Base-by-base conservation (phyloP, 2,888 invertebrate genomes). In the Neoitamus cyanurus region DNA sequence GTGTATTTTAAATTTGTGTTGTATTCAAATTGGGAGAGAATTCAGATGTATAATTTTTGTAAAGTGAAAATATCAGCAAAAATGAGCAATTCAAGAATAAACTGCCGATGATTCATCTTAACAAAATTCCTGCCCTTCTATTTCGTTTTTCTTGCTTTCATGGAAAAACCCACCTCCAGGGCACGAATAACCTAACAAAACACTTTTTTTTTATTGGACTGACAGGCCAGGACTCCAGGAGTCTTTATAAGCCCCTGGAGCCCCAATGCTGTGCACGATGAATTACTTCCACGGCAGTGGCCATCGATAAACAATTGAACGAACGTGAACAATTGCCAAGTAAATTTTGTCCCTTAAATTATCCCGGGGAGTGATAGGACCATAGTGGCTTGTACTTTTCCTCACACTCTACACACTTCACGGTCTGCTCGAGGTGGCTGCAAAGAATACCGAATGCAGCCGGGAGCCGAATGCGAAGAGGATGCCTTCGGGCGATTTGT, bases 281-380 rank as follows among this genome's bases (percentile, higher is more conserved):
- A 83, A 83, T 83, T 83, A 83, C 48, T 83, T 83, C 83, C 83
- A 83, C 34, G 42, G 46, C 73, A 58, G 13, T 83, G 48, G 48
- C 75, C 34, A 75, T 83, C 73, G 58, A 83, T 83, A 83, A 83
- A 83, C 73, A 83, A 83, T 83, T 75, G 83, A 83, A 83, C 58
- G 72, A 75, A 83, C 75, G 83, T 83, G 75, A 83, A 83, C 73
- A 83, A 83, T 58, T 83, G 73, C 75, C 15, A 83, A 73, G 72
- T 72, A 46, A 83, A 48, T 83, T 75, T 36, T 25, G 48, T 73
- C 73, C 75, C 48, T 73, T 31, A 58, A 83, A 75, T 75, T 83
- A 73, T 83, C 83, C 46, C 75, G 58, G 73, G 58, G 73, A 73
- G 48, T 83, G 82, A 82, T 69, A 82, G 69, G 69, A 37, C 82